Evolutionary conservation across 2,888 invertebrate genomes (phyloP).

Genomic region (Lasioglossum pauxillum): DNA sequence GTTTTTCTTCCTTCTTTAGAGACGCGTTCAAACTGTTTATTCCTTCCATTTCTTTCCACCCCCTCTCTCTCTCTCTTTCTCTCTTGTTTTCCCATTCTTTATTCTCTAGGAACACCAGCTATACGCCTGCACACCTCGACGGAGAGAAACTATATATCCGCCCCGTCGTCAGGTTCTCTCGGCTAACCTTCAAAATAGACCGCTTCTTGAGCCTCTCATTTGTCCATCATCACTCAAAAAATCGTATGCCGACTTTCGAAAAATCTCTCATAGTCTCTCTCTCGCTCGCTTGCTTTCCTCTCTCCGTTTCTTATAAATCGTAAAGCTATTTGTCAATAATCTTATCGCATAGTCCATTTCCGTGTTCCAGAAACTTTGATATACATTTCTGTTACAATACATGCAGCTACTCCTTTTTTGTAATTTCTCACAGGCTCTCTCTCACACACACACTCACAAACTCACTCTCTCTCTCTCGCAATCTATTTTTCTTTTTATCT

Average conservation of each 20-base stretch:
- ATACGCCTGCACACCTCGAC: constrained; percentile 62
- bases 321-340: constrained; percentile 75
- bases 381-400: constrained; percentile 37
- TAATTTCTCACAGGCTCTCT: constrained; percentile 47
- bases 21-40: constrained; percentile 62
- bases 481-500: not conserved
- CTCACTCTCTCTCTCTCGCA: not conserved
- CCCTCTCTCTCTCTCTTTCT: constrained; percentile 23
- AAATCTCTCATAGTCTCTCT: constrained; percentile 40
- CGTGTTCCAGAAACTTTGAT: constrained; percentile 52
- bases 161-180: constrained; percentile 63
- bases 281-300: constrained; percentile 29
- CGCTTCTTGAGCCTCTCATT: constrained; percentile 68
- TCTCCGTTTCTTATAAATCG: constrained; percentile 63
- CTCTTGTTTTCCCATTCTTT: constrained; percentile 43
- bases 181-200: constrained; percentile 70
- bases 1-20: constrained; percentile 61
- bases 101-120: constrained; percentile 72
- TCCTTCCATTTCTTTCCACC: constrained; percentile 1
- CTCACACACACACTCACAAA: not conserved
- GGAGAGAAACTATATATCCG: constrained; percentile 49
- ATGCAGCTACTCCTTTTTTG: constrained; percentile 46
- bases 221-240: constrained; percentile 65
- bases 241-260: constrained; percentile 65
- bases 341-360: constrained; percentile 56